phyloP scores from a whole-genome alignment of 2,113 vertebrate genomes.

The Trogon melanurus region DNA sequence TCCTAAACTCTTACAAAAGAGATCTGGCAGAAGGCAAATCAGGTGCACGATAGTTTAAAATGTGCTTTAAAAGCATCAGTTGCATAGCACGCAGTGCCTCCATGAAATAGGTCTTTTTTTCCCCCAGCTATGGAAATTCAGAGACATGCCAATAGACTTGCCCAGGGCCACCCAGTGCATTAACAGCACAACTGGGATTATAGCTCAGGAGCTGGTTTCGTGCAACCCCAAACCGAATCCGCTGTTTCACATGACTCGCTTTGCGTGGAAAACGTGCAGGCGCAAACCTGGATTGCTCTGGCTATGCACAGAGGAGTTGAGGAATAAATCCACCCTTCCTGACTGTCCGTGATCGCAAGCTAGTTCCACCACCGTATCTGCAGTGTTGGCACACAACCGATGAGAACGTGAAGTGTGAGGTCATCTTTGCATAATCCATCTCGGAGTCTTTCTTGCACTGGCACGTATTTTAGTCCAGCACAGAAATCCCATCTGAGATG shows the following conservation, averaged over 20 bases:
- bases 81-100: neutral
- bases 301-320: neutral
- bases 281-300: neutral
- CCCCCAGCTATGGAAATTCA: neutral
- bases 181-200: neutral
- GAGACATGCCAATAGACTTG: neutral
- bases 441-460: neutral
- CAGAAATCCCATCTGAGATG: neutral
- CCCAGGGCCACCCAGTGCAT: rapidly evolving
- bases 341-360: neutral
- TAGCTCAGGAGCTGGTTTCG: neutral
- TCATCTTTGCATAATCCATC: neutral
- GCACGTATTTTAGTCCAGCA: rapidly evolving
- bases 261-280: neutral
- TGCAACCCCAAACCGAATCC: neutral
- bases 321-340: neutral
- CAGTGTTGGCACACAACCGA: neutral
- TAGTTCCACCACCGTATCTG: neutral
- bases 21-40: neutral
- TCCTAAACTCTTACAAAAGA: neutral
- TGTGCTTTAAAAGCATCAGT: neutral
- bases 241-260: neutral
- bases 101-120: neutral
- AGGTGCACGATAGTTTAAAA: neutral
- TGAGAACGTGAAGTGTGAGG: neutral